A percentile compares a stretch with the other conserved stretches of the same genome.
Conservation (phyloP, 2,113 vertebrate genomes). For the Ictalurus furcatus region DNA sequence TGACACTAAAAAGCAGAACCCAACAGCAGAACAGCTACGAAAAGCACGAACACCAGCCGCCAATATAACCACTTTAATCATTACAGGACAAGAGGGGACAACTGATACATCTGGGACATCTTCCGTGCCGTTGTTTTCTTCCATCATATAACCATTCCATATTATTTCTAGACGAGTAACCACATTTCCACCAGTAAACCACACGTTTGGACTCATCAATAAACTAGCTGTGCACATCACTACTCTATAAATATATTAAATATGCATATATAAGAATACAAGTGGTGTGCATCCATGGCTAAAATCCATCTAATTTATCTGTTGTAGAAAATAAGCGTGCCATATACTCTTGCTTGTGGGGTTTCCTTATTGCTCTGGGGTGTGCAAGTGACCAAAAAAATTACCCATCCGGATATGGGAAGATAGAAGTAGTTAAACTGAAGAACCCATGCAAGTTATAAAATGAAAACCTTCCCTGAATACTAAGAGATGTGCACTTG, state of each 20-base stretch:
- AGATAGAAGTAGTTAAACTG: conserved; percentile 27
- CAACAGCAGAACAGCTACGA: conserved; percentile 44
- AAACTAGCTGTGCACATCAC: conserved; percentile 58
- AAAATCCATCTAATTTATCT: conserved; percentile 52
- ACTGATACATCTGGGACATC: conserved; percentile 33
- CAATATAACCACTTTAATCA: conserved; percentile 48
- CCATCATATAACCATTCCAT: conserved; percentile 41
- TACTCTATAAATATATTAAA: conserved; percentile 66
- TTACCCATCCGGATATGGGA: not conserved
- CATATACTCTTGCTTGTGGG: conserved; percentile 29
- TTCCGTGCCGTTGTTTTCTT: conserved; percentile 33
- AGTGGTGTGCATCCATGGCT: conserved; percentile 51
- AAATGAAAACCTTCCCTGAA: conserved; percentile 52
- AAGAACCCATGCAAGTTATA: conserved; percentile 19
- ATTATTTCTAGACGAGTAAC: conserved; percentile 43
- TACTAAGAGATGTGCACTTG: conserved; percentile 74
- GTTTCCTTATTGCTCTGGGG: conserved; percentile 54
- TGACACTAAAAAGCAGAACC: conserved; percentile 48
- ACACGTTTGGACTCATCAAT: conserved; percentile 51
- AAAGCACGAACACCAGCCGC: conserved; percentile 56
- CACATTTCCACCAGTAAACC: conserved; percentile 50
- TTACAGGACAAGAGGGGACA: conserved; percentile 50
- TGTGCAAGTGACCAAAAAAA: conserved; percentile 29
- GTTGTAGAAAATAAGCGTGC: conserved; percentile 42
- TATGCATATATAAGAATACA: conserved; percentile 59